A percentile compares a stretch with the other conserved stretches of the same genome.
These are phyloP conservation scores for Betta splendens DNA, from an alignment of 2,797 vertebrate genomes.

Conservation along the genomic window DNA sequence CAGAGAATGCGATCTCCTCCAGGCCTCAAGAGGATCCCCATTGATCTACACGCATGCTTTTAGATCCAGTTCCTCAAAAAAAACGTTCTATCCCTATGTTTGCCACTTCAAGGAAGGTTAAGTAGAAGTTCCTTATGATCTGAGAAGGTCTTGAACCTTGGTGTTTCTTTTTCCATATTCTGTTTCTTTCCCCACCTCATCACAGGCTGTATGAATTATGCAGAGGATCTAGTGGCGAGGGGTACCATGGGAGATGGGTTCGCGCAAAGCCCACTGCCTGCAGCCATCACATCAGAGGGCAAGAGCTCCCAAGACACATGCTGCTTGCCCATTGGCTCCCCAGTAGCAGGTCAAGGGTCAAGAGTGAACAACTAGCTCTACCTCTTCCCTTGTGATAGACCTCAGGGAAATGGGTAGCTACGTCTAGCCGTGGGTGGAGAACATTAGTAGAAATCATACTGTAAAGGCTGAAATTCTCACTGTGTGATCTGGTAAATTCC, in stretches of 20 bases:
- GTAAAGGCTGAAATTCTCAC: slow-evolving; percentile 72
- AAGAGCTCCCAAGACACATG: slow-evolving; percentile 71
- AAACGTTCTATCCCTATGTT: slow-evolving; percentile 75
- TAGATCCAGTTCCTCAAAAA: slow-evolving; percentile 74
- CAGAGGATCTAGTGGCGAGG: slow-evolving; percentile 78
- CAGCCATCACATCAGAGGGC: slow-evolving; percentile 83
- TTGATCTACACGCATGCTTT: slow-evolving; percentile 78
- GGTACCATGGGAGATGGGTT: slow-evolving; percentile 75
- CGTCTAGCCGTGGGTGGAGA: slow-evolving; percentile 70
- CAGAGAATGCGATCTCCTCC: slow-evolving; percentile 70
- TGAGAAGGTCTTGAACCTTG: slow-evolving; percentile 83
- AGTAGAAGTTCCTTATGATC: slow-evolving; percentile 84
- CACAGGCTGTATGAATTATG: slow-evolving; percentile 80
- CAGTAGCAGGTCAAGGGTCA: slow-evolving; percentile 74
- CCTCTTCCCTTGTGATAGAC: slow-evolving; percentile 73
- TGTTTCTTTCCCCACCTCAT: slow-evolving; percentile 65
- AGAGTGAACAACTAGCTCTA: slow-evolving; percentile 74
- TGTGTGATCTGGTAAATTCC: slow-evolving; percentile 69
- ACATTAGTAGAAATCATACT: slow-evolving; percentile 77
- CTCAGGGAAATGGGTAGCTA: slow-evolving; percentile 70
- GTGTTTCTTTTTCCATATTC: slow-evolving; percentile 76
- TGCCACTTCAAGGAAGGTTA: slow-evolving; percentile 83
- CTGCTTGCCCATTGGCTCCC: slow-evolving; percentile 68
- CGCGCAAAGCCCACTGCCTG: slow-evolving; percentile 81
- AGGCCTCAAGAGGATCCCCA: slow-evolving; percentile 70